Evolutionary conservation across 2,888 invertebrate genomes (phyloP), one percentile per base, ranked within the genome.

Genomic region (Zaprionus bogoriensis): DNA sequence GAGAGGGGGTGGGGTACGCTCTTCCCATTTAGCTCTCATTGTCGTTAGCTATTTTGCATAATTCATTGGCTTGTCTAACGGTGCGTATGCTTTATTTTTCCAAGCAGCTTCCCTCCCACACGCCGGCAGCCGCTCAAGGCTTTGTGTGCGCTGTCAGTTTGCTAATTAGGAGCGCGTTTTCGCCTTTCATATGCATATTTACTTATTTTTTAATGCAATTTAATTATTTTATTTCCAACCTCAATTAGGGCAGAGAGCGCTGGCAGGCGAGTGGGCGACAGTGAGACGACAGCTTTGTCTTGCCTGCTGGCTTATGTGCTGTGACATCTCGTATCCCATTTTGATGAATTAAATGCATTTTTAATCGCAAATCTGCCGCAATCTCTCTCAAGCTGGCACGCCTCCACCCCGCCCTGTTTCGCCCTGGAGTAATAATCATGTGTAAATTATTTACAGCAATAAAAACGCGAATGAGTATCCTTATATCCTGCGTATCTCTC

Each of bases 41-140:
- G 64, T 58, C 67, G 48, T 65, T 62, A 63, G 62, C 68, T 76
- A 77, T 67, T 85, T 86, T 77, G 77, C 83, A 83, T 82, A 83
- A 82, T 80, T 82, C 77, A 82, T 85, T 82, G 83, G 75, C 74
- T 77, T 80, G 83, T 77, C 73, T 70, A 84, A 84, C 84, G 84
- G 63, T 77, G 79, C 84, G 84, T 80, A 81, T 80, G 69, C 65
- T 74, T 81, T 72, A 77, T 83, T 55, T 82, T 50, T 27, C 45
- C 53, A 22, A 20, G 50, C 41, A 50, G 23, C 28, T 52, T 17
- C 39, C 36, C 36, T 25, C 28, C 39, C 6, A 30, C 6, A 12
- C 2, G 7, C n/a, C n/a, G 12, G 2, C 36, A 12, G 3, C n/a
- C 25, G 1, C 7, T n/a, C n/a, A 23, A n/a, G 44, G 14, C 74